Evolutionary conservation across 2,113 vertebrate genomes (phyloP).

Genomic region (Notiomystis cincta): DNA sequence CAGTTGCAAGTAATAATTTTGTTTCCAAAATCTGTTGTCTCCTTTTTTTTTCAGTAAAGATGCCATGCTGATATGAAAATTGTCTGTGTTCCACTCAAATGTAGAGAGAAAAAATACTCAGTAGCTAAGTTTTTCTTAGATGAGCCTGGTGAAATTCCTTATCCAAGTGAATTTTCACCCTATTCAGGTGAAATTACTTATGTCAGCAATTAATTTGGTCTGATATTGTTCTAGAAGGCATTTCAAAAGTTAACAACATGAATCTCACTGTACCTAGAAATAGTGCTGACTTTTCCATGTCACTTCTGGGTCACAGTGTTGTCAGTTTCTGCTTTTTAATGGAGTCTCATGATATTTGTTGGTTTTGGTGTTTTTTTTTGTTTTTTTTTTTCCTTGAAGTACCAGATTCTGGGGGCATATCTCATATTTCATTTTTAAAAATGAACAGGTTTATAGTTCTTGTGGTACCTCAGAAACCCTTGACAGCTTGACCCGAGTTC

Average conservation of each 20-base stretch:
- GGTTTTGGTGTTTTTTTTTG: neutral
- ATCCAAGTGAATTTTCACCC: neutral
- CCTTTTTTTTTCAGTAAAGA: neutral
- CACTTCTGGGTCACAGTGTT: constrained; percentile 10
- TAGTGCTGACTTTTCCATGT: neutral
- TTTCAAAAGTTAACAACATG: neutral
- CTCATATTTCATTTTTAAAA: neutral
- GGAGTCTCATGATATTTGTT: neutral
- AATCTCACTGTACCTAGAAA: neutral
- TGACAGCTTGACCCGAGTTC: neutral
- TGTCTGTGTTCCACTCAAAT: constrained; percentile 20
- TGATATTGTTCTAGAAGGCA: neutral
- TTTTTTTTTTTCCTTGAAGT: neutral
- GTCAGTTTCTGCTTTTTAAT: constrained; percentile 24
- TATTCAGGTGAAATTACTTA: neutral
- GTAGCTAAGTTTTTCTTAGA: neutral
- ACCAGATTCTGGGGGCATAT: neutral
- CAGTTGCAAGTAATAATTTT: constrained; percentile 72
- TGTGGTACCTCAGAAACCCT: neutral
- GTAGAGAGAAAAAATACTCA: neutral
- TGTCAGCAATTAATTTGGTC: neutral
- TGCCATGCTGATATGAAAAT: constrained; percentile 62
- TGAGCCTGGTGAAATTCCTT: neutral
- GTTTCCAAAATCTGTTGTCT: constrained; percentile 61
- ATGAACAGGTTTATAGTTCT: neutral